Base-by-base conservation (phyloP, 2,888 invertebrate species). In the Andrena bucephala region DNA sequence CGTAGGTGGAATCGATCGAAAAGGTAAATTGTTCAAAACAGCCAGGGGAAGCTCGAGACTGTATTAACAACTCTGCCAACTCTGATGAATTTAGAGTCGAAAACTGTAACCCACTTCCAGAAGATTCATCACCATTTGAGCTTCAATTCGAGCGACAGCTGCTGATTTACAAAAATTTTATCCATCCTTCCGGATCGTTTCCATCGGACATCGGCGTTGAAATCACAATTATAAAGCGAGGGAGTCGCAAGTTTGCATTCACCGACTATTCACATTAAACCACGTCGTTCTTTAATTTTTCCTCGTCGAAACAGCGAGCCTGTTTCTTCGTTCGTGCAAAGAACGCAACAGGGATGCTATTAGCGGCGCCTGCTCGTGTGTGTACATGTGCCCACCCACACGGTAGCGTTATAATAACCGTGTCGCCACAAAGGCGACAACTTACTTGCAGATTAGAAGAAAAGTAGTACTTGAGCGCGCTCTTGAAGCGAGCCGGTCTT, bases 381-480 rank as follows among this genome's bases (percentile, higher is more conserved):
- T 29, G 50, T 2, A 31, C 6, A 3, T 1, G 57, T 52, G 20
- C 52, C 6, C 27, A 33, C 29, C 7, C 6, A 42, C 54, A 75
- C 54, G 31, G 10, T 8, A 1, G 31, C 13, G 65, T 81, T 70
- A 52, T 74, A 81, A 80, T 80, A 80, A 80, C 66, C 74, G 73
- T 20, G 52, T 54, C 36, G 60, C 59, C 74, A 80, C 74, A 74
- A 80, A 81, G 65, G 80, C 80, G 74, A 73, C 74, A 72, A 83
- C 81, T 83, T 77, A 81, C 76, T 54, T 60, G 77, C 72, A 65
- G 77, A 83, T 83, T 83, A 83, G 73, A 73, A 77, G 83, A 82
- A 83, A 83, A 82, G 83, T 82, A 70, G 69, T 69, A 66, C 83
- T 83, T 33, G 63, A 82, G 82, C 60, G 62, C n/a, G 54, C 69